phyloP scores from a whole-genome alignment of 2,888 invertebrate genomes.

The Nephrocerus scutellatus region DNA sequence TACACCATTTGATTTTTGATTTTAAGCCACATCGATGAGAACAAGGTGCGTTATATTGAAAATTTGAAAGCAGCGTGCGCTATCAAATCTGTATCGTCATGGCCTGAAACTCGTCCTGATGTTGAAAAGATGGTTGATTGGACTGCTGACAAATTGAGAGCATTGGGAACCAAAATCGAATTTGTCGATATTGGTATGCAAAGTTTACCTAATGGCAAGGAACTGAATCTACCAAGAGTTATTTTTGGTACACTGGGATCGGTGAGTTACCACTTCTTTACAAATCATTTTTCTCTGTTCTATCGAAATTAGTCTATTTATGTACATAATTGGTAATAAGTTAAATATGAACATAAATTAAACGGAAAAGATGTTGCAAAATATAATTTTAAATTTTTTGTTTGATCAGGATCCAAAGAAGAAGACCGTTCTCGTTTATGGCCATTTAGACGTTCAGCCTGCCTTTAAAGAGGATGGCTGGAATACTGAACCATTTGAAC shows the following conservation, averaged over 20 bases:
- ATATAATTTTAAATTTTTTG: background rate
- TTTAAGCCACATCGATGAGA: conserved; percentile 59
- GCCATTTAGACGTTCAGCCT: conserved; percentile 97
- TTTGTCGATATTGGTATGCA: conserved; percentile 72
- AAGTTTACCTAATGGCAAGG: conserved; percentile 61
- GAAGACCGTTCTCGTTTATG: conserved; percentile 91
- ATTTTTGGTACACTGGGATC: conserved; percentile 72
- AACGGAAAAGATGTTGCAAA: conserved; percentile 1
- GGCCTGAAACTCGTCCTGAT: conserved; percentile 73
- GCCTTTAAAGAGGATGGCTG: conserved; percentile 90
- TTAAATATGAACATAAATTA: background rate
- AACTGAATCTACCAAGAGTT: conserved; percentile 77
- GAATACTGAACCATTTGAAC: conserved; percentile 88
- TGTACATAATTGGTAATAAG: conserved; percentile 1
- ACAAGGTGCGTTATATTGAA: conserved; percentile 68
- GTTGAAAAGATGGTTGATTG: conserved; percentile 80
- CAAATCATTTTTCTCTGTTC: conserved; percentile 31
- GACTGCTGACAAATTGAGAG: conserved; percentile 62
- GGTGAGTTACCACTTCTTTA: no score
- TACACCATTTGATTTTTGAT: background rate
- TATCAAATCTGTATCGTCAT: conserved; percentile 92
- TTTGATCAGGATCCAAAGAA: conserved; percentile 60
- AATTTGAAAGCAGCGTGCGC: conserved; percentile 79
- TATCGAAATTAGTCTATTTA: background rate
- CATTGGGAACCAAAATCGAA: conserved; percentile 64